Evolutionary conservation across 2,113 vertebrate species (phyloP).

Genomic region (Fulica atra): DNA sequence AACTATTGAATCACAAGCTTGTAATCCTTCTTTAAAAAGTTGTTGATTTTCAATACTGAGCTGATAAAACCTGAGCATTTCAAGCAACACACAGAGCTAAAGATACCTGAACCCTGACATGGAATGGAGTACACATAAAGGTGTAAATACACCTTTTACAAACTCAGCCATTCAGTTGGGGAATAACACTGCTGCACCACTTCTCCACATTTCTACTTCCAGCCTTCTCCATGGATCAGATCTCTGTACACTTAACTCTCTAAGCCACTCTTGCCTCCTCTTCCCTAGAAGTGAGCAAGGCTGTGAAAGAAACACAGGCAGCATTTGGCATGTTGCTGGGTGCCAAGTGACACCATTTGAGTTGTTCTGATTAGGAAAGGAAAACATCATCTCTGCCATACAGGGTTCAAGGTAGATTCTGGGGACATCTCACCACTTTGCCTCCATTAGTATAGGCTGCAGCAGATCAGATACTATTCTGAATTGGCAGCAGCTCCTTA

Average conservation of each 20-base stretch:
- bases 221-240: neutral
- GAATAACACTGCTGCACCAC: neutral
- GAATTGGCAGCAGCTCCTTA: neutral
- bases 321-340: neutral
- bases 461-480: neutral
- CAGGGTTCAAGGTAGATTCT: neutral
- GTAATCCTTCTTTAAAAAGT: neutral
- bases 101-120: neutral
- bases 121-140: fast-evolving
- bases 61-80: neutral
- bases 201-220: neutral
- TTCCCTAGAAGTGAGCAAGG: neutral
- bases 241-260: neutral
- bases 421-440: neutral
- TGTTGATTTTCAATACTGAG: neutral
- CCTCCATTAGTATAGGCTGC: neutral
- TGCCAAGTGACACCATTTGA: neutral
- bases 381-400: neutral
- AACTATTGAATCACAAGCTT: neutral
- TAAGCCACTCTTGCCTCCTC: neutral
- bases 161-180: neutral
- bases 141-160: neutral
- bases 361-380: neutral
- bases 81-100: neutral
- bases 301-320: neutral